These are phyloP conservation scores for Neoitamus cyanurus DNA, from an alignment of 2,888 invertebrate genomes.

Conservation along the genomic window DNA sequence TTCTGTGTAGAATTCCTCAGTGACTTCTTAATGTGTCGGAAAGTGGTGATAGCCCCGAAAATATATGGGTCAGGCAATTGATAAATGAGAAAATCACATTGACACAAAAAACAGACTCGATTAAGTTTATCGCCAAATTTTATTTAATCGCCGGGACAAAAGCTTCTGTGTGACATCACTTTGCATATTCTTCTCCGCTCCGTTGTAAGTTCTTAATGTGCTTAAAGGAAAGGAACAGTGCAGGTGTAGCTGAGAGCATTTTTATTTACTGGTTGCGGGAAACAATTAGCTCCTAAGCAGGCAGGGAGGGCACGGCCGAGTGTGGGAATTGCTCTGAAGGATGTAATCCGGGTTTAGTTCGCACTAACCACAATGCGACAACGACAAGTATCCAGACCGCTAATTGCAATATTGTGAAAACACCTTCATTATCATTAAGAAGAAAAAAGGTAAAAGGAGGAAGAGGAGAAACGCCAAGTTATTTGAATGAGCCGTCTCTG, in stretches of 20 bases:
- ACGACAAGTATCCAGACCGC: neutral
- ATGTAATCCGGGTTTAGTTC: neutral
- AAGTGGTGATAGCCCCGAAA: neutral
- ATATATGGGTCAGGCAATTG: neutral
- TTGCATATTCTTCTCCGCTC: neutral
- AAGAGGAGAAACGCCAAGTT: neutral
- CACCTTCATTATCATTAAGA: neutral
- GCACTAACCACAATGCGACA: neutral
- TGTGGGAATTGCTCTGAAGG: neutral
- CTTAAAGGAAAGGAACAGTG: neutral
- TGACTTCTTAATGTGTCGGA: neutral
- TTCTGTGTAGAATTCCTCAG: no score
- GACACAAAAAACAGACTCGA: neutral
- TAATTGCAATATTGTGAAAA: neutral
- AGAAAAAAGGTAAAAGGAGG: neutral
- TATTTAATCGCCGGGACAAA: neutral
- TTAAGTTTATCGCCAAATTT: neutral
- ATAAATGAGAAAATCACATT: neutral
- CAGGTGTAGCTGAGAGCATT: neutral
- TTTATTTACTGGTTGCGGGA: neutral
- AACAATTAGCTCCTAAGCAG: neutral
- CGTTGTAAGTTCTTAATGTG: neutral
- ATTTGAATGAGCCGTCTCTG: neutral
- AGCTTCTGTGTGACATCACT: neutral
- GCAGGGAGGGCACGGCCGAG: neutral